A percentile compares a stretch with the other conserved stretches of the same genome.
These are phyloP conservation scores for Cebidichthys violaceus DNA, from an alignment of 2,113 vertebrate species.

Conservation along the genomic window DNA sequence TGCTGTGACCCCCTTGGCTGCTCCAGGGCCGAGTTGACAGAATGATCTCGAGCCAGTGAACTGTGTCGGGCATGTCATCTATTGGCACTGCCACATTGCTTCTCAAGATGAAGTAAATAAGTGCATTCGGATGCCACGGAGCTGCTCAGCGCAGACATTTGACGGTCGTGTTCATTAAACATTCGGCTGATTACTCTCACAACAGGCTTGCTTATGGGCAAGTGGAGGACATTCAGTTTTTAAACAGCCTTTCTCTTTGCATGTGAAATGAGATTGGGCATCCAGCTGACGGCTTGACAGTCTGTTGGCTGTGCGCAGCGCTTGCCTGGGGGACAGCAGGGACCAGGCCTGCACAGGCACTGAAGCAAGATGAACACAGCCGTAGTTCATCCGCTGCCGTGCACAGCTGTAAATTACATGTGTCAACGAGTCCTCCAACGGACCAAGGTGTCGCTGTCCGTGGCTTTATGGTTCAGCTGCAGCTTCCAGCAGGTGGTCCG, in stretches of 20 bases:
- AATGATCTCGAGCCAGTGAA: constrained; percentile 38
- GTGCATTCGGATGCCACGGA: neutral
- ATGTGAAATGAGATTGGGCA: constrained; percentile 26
- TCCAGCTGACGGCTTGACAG: constrained; percentile 25
- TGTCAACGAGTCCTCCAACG: constrained; percentile 49
- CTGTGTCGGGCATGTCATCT: constrained; percentile 21
- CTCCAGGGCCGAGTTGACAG: constrained; percentile 26
- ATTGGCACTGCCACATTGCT: constrained; percentile 10
- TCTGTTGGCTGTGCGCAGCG: constrained; percentile 33
- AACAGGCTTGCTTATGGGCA: constrained; percentile 40
- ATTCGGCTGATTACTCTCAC: constrained; percentile 41
- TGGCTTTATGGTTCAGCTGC: constrained; percentile 41
- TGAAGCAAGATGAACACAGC: constrained; percentile 53
- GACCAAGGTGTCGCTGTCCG: constrained; percentile 38
- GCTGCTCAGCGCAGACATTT: constrained; percentile 1
- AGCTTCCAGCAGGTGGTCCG: constrained; percentile 41
- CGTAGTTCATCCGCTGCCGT: constrained; percentile 9
- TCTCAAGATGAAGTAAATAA: constrained; percentile 28
- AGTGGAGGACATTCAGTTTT: constrained; percentile 27
- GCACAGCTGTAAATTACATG: constrained; percentile 67
- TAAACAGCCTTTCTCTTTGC: constrained; percentile 35
- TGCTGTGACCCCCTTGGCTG: constrained; percentile 27
- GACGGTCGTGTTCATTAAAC: constrained; percentile 36
- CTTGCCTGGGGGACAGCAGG: constrained; percentile 4
- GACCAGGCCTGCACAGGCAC: constrained; percentile 27